phyloP scores from a whole-genome alignment of 2,797 vertebrate species.

The Sebastiscus albofasciatus region DNA sequence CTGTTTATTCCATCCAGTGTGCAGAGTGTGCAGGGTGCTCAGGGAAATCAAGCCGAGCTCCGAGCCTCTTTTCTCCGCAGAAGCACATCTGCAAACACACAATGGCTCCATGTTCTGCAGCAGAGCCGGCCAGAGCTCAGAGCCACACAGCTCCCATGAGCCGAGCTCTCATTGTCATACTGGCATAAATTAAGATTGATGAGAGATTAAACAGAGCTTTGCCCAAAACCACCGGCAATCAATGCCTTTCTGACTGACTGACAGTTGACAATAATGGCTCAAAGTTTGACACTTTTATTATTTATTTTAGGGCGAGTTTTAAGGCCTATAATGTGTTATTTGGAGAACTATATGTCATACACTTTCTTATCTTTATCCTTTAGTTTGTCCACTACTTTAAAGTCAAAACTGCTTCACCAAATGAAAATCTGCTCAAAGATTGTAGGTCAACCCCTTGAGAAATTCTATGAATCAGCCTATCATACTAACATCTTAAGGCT shows the following conservation, averaged over 20 bases:
- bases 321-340: rapidly evolving
- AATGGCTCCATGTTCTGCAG: constrained; percentile 79
- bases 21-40: constrained; percentile 82
- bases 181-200: constrained; percentile 99
- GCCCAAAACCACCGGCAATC: constrained; percentile 85
- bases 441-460: no score
- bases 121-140: constrained; percentile 86
- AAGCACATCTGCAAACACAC: constrained; percentile 72
- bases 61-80: constrained; percentile 30
- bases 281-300: background rate
- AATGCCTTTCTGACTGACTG: constrained; percentile 88
- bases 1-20: constrained; percentile 88
- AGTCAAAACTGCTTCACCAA: no score
- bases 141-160: constrained; percentile 86
- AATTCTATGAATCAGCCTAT: no score
- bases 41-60: constrained; percentile 91
- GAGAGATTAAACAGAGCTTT: constrained; percentile 91
- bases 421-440: no score
- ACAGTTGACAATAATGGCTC: constrained; percentile 85
- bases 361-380: no score
- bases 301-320: background rate
- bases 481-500: no score
- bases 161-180: constrained; percentile 90
- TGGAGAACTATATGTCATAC: background rate
- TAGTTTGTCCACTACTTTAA: no score